A percentile compares a stretch with the other conserved stretches of the same genome.
These are phyloP conservation scores for Acrocera orbiculus DNA, from an alignment of 2,888 invertebrate genomes.

Conservation along the genomic window DNA sequence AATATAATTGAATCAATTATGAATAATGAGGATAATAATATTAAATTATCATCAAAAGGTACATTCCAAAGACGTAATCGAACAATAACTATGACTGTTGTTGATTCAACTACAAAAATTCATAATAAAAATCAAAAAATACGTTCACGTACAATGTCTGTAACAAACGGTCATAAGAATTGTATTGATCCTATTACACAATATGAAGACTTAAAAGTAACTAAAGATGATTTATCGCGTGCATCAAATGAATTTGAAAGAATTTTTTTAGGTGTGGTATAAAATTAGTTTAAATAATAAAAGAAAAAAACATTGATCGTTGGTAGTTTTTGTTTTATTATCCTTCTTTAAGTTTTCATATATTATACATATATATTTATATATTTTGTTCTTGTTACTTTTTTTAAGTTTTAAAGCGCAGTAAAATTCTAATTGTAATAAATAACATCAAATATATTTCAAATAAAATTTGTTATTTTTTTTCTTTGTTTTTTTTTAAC, in stretches of 20 bases:
- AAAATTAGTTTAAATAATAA: too few relatives aligned
- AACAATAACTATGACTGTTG: constrained; percentile 17
- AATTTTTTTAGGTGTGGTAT: constrained; percentile 21
- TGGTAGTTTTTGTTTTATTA: too few relatives aligned
- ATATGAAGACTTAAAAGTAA: constrained; percentile 24
- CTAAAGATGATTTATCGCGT: constrained; percentile 21
- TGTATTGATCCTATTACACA: constrained; percentile 7
- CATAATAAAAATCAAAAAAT: constrained; percentile 8
- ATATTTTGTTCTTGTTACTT: too few relatives aligned
- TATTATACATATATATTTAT: too few relatives aligned
- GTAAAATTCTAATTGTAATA: too few relatives aligned
- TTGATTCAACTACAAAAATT: constrained; percentile 10
- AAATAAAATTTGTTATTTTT: too few relatives aligned
- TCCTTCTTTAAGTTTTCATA: too few relatives aligned
- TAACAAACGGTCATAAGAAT: constrained; percentile 7
- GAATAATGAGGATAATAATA: neutral
- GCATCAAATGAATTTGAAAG: constrained; percentile 21
- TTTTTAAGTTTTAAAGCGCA: too few relatives aligned
- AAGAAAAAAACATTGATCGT: too few relatives aligned
- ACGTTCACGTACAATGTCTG: constrained; percentile 15
- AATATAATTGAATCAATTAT: too few relatives aligned
- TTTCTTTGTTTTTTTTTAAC: too few relatives aligned
- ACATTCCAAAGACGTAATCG: constrained; percentile 22
- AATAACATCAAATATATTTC: too few relatives aligned
- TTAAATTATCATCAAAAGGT: constrained; percentile 13